Evolutionary conservation across 2,797 vertebrate genomes (phyloP).

Genomic region (Coilia nasus): DNA sequence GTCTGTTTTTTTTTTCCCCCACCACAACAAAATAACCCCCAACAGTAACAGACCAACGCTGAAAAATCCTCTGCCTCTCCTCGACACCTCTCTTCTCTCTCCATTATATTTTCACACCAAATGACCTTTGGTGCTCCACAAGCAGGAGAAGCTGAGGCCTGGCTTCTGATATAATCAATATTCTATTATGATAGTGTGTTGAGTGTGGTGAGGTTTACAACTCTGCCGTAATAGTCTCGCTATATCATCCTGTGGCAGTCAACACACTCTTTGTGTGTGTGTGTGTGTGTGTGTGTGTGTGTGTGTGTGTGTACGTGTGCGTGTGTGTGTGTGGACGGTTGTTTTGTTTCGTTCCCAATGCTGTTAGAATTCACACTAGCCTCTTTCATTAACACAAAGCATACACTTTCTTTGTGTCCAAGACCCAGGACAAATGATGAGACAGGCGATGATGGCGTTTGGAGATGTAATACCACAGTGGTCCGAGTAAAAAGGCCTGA

Average conservation of each 20-base stretch:
- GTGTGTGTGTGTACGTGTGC: background rate
- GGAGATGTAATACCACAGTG: background rate
- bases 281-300: background rate
- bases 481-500: slow-evolving; percentile 55
- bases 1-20: background rate
- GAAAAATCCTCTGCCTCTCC: slow-evolving; percentile 1
- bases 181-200: slow-evolving; percentile 89
- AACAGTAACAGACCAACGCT: background rate
- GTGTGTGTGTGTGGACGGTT: background rate
- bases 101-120: slow-evolving; percentile 78
- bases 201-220: slow-evolving; percentile 80
- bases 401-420: slow-evolving; percentile 70
- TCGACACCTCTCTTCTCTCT: slow-evolving; percentile 35
- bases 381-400: slow-evolving; percentile 62
- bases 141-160: slow-evolving; percentile 82
- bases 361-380: slow-evolving; percentile 67
- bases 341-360: background rate
- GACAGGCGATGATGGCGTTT: background rate
- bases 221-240: slow-evolving; percentile 80
- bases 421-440: slow-evolving; percentile 63
- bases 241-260: slow-evolving; percentile 82
- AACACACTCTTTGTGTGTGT: background rate
- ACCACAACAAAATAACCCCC: slow-evolving; percentile 15
- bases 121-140: slow-evolving; percentile 88
- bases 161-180: slow-evolving; percentile 94